Percentiles rank a stretch among this genome's conserved stretches.
Evolutionary conservation across 1,140 invertebrate genomes (phyloP).

Genomic region (Megalopta genalis): DNA sequence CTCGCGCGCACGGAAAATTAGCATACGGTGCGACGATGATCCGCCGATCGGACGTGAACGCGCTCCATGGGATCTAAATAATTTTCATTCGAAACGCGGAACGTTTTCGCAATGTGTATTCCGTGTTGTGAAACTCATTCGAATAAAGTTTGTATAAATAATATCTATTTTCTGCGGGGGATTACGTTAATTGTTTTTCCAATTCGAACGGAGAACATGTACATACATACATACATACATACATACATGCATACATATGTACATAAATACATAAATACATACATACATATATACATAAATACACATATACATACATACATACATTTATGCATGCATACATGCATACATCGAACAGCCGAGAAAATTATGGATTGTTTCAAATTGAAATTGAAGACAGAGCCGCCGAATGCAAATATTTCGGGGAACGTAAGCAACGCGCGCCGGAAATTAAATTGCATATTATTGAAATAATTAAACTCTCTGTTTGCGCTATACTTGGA

Average conservation of each 20-base stretch:
- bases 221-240: too few species aligned
- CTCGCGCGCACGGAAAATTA: conserved; percentile 7
- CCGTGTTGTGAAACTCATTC: neutral
- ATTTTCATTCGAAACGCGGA: too few species aligned
- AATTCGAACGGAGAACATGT: too few species aligned
- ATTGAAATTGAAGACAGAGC: conserved; percentile 33
- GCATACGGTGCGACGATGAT: neutral
- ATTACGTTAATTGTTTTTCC: neutral
- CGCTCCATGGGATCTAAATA: too few species aligned
- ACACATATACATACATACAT: too few species aligned
- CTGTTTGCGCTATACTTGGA: conserved; percentile 32
- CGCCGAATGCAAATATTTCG: conserved; percentile 38
- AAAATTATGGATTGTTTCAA: conserved; percentile 37
- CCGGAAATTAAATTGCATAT: conserved; percentile 44
- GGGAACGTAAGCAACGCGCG: conserved; percentile 34
- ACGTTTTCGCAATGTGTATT: too few species aligned
- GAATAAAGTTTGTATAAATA: neutral
- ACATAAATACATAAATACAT: too few species aligned
- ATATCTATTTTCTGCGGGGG: neutral
- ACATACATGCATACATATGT: too few species aligned
- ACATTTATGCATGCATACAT: too few species aligned
- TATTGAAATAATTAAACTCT: conserved; percentile 41
- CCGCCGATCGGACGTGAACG: neutral
- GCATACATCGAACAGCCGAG: neutral
- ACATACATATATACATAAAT: too few species aligned